phyloP scores from a whole-genome alignment of 1,140 invertebrate genomes.

The Atopsyche davidsoni region DNA sequence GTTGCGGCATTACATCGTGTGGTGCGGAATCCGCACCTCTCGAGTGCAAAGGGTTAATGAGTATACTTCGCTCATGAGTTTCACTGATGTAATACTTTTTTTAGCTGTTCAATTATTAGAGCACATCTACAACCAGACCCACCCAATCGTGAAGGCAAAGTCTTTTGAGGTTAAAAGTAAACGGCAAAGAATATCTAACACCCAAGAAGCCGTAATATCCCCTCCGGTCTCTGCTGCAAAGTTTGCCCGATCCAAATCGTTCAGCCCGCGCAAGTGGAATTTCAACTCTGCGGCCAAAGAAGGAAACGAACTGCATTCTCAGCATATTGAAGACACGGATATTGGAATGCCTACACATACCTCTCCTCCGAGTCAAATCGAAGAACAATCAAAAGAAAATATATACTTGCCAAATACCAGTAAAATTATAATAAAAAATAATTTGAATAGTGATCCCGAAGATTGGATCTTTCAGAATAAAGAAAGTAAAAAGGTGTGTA shows the following conservation, averaged over 20 bases:
- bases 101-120: slow-evolving; percentile 44
- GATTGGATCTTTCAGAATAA: slow-evolving; percentile 46
- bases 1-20: no score
- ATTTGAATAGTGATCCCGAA: slow-evolving; percentile 30
- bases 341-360: not conserved
- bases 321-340: not conserved
- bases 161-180: slow-evolving; percentile 8
- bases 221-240: no score
- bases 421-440: not conserved
- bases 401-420: not conserved
- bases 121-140: slow-evolving; percentile 45
- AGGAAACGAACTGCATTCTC: not conserved
- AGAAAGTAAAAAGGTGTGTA: slow-evolving; percentile 42
- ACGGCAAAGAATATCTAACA: no score
- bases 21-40: no score
- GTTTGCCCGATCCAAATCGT: no score
- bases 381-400: slow-evolving; percentile 14
- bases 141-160: slow-evolving; percentile 38
- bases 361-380: no score
- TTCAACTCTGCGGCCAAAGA: no score
- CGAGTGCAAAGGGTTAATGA: no score
- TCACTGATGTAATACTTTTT: slow-evolving; percentile 35
- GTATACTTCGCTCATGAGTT: no score
- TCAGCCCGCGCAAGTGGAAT: no score
- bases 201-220: no score